phyloP scores from a whole-genome alignment of 2,113 vertebrate species.

The Neogobius melanostomus region DNA sequence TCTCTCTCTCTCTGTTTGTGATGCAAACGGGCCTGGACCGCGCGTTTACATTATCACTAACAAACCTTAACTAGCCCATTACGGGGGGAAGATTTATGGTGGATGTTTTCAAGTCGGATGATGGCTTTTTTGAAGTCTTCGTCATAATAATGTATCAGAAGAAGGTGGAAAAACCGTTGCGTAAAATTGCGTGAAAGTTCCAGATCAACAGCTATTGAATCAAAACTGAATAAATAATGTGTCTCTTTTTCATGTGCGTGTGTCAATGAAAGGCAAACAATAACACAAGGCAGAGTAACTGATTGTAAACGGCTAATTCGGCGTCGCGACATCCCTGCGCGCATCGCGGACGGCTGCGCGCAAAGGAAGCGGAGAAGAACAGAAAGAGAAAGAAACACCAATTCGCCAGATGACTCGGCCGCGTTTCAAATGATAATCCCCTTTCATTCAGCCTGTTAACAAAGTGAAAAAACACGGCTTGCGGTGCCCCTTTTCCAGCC shows the following conservation, averaged over 20 bases:
- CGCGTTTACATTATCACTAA: conserved; percentile 34
- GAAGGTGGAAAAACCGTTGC: too few relatives aligned
- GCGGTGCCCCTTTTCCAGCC: conserved; percentile 48
- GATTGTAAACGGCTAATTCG: too few relatives aligned
- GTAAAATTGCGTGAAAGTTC: too few relatives aligned
- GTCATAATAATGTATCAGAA: too few relatives aligned
- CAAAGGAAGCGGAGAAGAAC: not conserved
- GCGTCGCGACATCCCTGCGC: not conserved
- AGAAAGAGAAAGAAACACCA: conserved; percentile 1
- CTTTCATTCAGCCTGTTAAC: conserved; percentile 59
- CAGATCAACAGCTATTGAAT: too few relatives aligned
- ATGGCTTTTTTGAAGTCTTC: too few relatives aligned
- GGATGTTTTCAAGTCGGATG: too few relatives aligned
- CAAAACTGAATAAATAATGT: too few relatives aligned
- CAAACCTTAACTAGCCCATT: conserved; percentile 29
- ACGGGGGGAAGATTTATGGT: conserved; percentile 33
- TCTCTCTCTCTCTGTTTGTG: conserved; percentile 32
- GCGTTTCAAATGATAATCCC: conserved; percentile 47
- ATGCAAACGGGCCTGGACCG: conserved; percentile 49
- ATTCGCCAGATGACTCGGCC: conserved; percentile 37
- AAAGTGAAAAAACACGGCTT: conserved; percentile 53
- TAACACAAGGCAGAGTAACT: too few relatives aligned
- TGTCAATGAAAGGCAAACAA: too few relatives aligned
- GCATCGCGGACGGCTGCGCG: not conserved
- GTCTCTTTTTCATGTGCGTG: too few relatives aligned